Evolutionary conservation across 2,797 vertebrate genomes (phyloP), one percentile per base, ranked within the genome.

Genomic region (Coregonus suidteri): DNA sequence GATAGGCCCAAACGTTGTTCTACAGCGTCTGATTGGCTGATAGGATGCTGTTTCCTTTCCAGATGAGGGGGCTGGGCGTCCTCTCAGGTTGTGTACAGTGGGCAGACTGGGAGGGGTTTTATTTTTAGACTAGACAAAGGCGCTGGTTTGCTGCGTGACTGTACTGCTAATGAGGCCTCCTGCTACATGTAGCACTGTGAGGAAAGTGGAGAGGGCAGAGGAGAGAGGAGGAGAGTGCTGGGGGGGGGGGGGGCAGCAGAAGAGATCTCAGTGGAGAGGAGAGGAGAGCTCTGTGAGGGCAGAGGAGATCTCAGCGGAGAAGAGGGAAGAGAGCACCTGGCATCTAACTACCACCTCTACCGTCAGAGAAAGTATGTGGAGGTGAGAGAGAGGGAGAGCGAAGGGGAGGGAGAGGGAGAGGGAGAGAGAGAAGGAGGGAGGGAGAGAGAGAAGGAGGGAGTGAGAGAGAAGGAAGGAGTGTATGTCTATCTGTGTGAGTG

Each of bases 131-230:
- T 84, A 82, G 75, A 77, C 3, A 35, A 81, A 73, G 86, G 69
- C 75, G 81, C 20, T 64, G 59, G n/a, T 64, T 64, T 25, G 7
- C 25, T 20, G 74, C 78, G 76, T 82, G 81, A 20, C 73, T 81
- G 73, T 47, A 85, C 76, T 86, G 76, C 84, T 90, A 91, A 91
- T 90, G 82, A 91, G 80, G 70, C 70, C 74, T 81, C 67, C 37
- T 62, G 84, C n/a, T 20, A 59, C n/a, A 59, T 59, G 59, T 64
- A 25, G 59, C 76, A 73, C 20, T 30, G 68, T 64, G 71, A 68
- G 66, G 68, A 62, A 34, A 9, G 65, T 4, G 31, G 14, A 18
- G 15, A 34, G 31, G 65, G 3, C 14, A 67, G 59, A 62, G 59
- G 20, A 62, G n/a, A 59, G 54, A 54, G 53, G 14, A 52, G 51